Base-by-base conservation (phyloP, 2,113 vertebrate genomes). In the Nerophis ophidion region DNA sequence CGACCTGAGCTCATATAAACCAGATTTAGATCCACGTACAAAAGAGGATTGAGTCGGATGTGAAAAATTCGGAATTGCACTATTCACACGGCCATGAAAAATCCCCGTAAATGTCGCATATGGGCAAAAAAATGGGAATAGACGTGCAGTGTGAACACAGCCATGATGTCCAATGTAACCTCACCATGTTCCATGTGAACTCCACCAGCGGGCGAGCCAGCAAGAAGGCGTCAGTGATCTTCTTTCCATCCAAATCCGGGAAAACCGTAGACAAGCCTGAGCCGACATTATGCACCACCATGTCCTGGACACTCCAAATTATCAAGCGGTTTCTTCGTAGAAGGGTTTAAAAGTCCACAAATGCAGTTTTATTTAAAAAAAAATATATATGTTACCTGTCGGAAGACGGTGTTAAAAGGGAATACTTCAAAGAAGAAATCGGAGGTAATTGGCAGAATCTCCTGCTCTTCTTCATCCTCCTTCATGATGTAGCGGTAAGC, bases 371-470 rank as follows among this genome's bases (percentile, higher is more conserved):
- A 26, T 26, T 26, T 26, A 26, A 26, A 26, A 26, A 26, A 3
- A 26, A n/a, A n/a, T n/a, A n/a, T n/a, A n/a, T n/a, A 26, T 26
- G 26, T 47, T 68, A 86, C 90, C 89, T 91, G 86, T 87, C 90
- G 87, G 82, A 90, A 90, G 61, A 90, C 87, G 9, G 88, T 85
- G 75, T 91, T 91, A 57, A 91, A 91, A 19, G 86, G 90, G 65
- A 91, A 91, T 13, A 91, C 87, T 48, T 91, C 89, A 60, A 91
- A 90, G 85, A 90, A 91, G 68, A 90, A 90, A 69, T 91, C 85
- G 3, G 89, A 89, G 48, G 87, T 90, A 36, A 91, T 89, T 14
- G 88, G 89, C 49, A 91, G 65, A 60, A 89, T 90, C 68, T 91
- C 89, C 68, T 90, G 85, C 64, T 89, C 88, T 34, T 90, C 83